Percentiles rank a stretch among this genome's conserved stretches.
These are phyloP conservation scores for Brienomyrus brachyistius DNA, from an alignment of 2,113 vertebrate species.

Conservation along the genomic window DNA sequence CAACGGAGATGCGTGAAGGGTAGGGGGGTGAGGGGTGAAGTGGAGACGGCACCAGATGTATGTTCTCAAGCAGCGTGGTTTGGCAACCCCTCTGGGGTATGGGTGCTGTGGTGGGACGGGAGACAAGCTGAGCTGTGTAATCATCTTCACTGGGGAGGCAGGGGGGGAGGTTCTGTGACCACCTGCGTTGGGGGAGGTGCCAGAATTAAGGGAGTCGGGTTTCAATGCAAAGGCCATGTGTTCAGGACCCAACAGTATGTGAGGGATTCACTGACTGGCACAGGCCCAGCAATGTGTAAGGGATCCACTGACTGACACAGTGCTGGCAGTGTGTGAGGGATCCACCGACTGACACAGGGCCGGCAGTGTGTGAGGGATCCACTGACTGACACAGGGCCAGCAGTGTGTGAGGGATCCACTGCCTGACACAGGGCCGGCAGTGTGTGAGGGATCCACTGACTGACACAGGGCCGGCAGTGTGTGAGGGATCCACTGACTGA, in stretches of 20 bases:
- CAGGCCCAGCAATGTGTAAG: too few relatives aligned
- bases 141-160: neutral
- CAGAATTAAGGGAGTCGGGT: neutral
- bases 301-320: too few relatives aligned
- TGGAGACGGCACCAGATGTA: conserved; percentile 40
- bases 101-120: neutral
- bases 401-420: neutral
- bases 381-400: neutral
- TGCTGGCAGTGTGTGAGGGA: neutral
- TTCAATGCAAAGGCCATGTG: neutral
- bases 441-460: neutral
- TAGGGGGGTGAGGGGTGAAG: conserved; percentile 30
- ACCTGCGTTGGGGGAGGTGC: neutral
- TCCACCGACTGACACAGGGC: neutral
- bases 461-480: neutral
- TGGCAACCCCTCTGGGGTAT: neutral
- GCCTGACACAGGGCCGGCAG: neutral
- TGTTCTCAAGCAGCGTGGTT: conserved; percentile 40
- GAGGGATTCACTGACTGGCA: neutral
- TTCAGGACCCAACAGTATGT: too few relatives aligned
- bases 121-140: conserved; percentile 16
- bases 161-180: neutral
- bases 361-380: neutral
- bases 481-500: too few relatives aligned
- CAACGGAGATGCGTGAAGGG: conserved; percentile 5